Base-by-base conservation (phyloP, 1,140 invertebrate species). In the Neodiprion lecontei region DNA sequence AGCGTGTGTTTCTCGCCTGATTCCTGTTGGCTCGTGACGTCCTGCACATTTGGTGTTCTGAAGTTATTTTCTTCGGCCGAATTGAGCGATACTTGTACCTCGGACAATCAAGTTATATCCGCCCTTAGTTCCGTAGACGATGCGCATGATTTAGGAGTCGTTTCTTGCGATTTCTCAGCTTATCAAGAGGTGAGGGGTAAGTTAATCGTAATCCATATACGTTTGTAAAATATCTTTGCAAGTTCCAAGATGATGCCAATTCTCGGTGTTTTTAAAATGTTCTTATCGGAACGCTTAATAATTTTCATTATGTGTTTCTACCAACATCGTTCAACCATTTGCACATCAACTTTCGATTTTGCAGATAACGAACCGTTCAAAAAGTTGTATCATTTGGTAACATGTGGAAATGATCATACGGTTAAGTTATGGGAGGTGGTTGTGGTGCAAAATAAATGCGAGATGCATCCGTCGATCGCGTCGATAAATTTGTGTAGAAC, bases 91-190 rank as follows among this genome's bases (percentile, higher is more conserved):
- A 77, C 89, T 5, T 85, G 87, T 66, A 80, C 89, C 66, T 88
- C 87, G 3, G 86, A 86, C 14, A 83, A 84, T 69, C 85, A 88
- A 17, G 78, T 85, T 0, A 69, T 82, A 4, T 82, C 79, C 49
- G 74, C 80, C 10, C 85, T 87, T 23, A 79, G 87, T 47, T 86
- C 86, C 61, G 87, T 89, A 10, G 89, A 92, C 72, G 93, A 94
- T 83, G 93, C 92, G 77, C 94, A 95, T 82, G 95, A 96, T 84
- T 86, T 95, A 72, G 94, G 94, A 9, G 91, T 96, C 5, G 89
- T 92, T 21, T 90, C 90, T 67, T 90, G 91, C 78, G 93, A 94
- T 79, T 92, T 95, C 81, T 89, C 90, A 11, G 66, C 74, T 23
- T 76, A 75, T 17, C 86, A 85, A 72, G 70, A 83, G 67, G 72